phyloP scores from a whole-genome alignment of 2,888 invertebrate genomes.

The Drosophila lacicola region DNA sequence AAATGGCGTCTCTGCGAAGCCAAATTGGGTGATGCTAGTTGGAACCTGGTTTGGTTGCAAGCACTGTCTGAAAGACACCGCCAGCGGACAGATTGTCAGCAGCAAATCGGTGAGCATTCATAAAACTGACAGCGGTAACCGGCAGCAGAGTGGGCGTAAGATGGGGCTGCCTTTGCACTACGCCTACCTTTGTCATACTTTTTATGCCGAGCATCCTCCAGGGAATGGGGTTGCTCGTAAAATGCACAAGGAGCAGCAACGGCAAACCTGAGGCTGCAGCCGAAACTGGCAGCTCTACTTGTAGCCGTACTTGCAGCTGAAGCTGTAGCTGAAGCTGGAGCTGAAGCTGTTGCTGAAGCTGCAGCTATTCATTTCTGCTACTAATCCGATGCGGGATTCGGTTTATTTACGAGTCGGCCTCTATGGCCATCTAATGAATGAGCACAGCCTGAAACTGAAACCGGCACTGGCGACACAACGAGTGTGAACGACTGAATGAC shows the following conservation, averaged over 20 bases:
- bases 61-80: conserved; percentile 1
- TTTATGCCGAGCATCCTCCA: conserved; percentile 23
- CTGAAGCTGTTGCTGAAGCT: conserved; percentile 8
- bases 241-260: conserved; percentile 34
- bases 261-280: conserved; percentile 1
- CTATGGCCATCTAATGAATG: conserved; percentile 65
- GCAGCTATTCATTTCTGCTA: conserved; percentile 68
- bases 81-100: conserved; percentile 40
- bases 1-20: conserved; percentile 30
- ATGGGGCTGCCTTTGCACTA: neutral
- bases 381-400: conserved; percentile 69
- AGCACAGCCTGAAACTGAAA: conserved; percentile 50
- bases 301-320: neutral
- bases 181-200: conserved; percentile 42
- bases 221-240: conserved; percentile 37
- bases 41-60: conserved; percentile 5
- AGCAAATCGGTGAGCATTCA: conserved; percentile 54
- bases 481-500: conserved; percentile 51
- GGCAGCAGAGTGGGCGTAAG: neutral
- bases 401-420: conserved; percentile 59
- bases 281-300: conserved; percentile 14
- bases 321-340: conserved; percentile 1
- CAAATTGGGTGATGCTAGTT: conserved; percentile 20
- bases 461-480: conserved; percentile 37
- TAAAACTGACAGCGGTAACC: conserved; percentile 37